Conservation (phyloP, 2,797 vertebrate genomes). For the Lacerta bilineata region DNA sequence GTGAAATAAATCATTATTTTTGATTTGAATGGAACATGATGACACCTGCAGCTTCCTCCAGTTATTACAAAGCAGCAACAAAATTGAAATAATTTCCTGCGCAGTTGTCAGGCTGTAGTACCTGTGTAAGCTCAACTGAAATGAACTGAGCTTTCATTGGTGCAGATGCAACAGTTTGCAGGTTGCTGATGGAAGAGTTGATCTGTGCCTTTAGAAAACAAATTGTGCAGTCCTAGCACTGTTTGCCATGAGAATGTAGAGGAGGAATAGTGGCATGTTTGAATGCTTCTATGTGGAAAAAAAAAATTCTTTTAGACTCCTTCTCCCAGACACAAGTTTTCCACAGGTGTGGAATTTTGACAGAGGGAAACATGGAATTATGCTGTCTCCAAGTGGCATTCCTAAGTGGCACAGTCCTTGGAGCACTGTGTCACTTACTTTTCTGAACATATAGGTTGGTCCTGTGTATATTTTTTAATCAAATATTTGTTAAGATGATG, state of each 20-base stretch:
- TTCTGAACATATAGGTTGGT: not conserved
- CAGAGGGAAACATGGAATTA: not conserved
- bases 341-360: not conserved
- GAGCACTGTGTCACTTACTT: not conserved
- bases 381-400: not conserved
- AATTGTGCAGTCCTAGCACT: not conserved
- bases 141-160: not conserved
- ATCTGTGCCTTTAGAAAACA: not conserved
- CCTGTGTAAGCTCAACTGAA: not conserved
- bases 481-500: not conserved
- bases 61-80: not conserved
- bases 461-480: not conserved
- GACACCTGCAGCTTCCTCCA: too few relatives aligned
- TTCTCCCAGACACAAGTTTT: not conserved
- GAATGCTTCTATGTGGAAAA: not conserved
- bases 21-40: too few relatives aligned
- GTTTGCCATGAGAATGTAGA: not conserved
- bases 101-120: not conserved
- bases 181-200: not conserved
- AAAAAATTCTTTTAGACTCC: too few relatives aligned
- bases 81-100: not conserved
- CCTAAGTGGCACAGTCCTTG: not conserved
- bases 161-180: not conserved
- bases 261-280: not conserved
- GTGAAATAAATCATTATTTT: not conserved